phyloP scores from a whole-genome alignment of 2,888 invertebrate genomes.

The Cheilosia grossa region DNA sequence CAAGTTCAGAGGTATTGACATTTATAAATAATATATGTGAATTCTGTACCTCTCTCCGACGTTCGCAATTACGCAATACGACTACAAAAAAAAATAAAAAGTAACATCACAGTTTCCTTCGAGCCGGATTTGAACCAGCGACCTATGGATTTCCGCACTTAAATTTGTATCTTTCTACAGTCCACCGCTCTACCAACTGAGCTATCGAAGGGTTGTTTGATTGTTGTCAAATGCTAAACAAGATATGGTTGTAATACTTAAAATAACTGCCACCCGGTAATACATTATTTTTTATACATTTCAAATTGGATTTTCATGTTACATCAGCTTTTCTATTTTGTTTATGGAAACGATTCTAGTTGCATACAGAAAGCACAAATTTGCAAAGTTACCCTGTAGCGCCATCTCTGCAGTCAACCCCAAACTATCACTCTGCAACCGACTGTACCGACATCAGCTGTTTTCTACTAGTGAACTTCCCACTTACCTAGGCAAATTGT shows the following conservation, averaged over 20 bases:
- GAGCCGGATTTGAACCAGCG: conserved; percentile 75
- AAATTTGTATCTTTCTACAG: conserved; percentile 70
- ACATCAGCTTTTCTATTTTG: too few species aligned
- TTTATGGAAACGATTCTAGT: too few species aligned
- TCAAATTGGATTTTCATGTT: too few species aligned
- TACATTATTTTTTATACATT: too few species aligned
- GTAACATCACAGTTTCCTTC: conserved; percentile 37
- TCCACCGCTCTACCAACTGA: conserved; percentile 79
- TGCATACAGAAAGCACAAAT: too few species aligned
- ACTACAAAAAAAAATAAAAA: neutral
- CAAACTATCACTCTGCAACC: neutral
- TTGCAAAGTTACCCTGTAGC: neutral
- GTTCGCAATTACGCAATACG: too few species aligned
- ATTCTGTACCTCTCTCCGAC: too few species aligned
- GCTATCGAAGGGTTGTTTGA: conserved; percentile 76
- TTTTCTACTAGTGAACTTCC: neutral
- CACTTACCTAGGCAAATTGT: conserved; percentile 12
- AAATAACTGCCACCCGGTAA: too few species aligned
- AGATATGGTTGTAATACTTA: neutral
- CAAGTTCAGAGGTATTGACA: too few species aligned
- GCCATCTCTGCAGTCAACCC: conserved; percentile 44
- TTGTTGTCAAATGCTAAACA: neutral
- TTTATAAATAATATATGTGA: too few species aligned
- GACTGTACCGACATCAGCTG: conserved; percentile 55
- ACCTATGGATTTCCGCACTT: conserved; percentile 67